These are phyloP conservation scores for Dascyllus trimaculatus DNA, from an alignment of 2,113 vertebrate species.

Conservation along the genomic window DNA sequence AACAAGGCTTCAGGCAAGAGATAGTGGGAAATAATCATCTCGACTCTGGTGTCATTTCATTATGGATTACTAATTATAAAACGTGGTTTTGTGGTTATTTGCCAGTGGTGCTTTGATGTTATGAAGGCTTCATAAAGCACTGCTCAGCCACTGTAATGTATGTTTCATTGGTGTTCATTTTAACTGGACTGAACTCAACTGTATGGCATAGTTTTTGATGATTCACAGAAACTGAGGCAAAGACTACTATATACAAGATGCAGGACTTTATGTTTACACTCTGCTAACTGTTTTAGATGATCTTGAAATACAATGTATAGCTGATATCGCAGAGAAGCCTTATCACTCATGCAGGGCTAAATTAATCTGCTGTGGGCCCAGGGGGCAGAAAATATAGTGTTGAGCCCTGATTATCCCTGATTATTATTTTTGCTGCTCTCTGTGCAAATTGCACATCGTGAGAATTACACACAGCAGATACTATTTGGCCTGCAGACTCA, in stretches of 20 bases:
- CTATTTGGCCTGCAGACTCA: no score
- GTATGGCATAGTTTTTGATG: neutral
- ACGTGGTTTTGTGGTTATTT: constrained; percentile 19
- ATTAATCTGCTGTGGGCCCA: neutral
- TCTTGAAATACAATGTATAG: constrained; percentile 25
- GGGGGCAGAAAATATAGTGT: neutral
- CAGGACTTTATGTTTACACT: neutral
- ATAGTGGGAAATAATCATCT: constrained; percentile 1
- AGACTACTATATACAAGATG: neutral
- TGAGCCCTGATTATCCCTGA: neutral
- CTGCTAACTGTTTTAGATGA: neutral
- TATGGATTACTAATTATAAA: constrained; percentile 41
- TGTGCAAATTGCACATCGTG: neutral
- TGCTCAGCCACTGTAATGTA: constrained; percentile 5
- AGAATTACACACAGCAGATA: no score
- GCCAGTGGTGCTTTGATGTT: constrained; percentile 47
- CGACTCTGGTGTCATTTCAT: constrained; percentile 24
- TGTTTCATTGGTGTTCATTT: constrained; percentile 2
- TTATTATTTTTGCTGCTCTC: neutral
- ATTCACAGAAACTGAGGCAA: neutral
- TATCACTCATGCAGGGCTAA: constrained; percentile 10
- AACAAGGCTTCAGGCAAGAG: neutral
- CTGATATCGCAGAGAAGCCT: neutral
- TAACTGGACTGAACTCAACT: neutral
- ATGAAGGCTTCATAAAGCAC: constrained; percentile 18